These are phyloP conservation scores for Drosophila melanogaster DNA, from an alignment of 1,140 invertebrate species.

Conservation along the genomic window DNA sequence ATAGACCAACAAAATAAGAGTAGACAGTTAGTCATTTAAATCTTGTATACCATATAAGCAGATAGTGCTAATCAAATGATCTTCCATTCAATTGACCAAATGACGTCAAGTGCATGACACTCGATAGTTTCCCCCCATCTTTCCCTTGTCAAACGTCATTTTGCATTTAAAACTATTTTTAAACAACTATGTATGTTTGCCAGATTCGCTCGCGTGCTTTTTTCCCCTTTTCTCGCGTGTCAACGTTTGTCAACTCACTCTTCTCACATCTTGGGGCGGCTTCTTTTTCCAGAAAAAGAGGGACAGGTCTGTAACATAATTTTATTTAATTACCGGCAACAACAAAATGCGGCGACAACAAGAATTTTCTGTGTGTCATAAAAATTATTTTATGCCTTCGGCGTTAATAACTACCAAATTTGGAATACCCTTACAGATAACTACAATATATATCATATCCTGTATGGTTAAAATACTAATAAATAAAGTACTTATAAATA, in stretches of 20 bases:
- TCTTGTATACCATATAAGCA: not conserved
- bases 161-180: conserved; percentile 63
- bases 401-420: not conserved
- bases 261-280: conserved; percentile 8
- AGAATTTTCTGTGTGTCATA: conserved; percentile 72
- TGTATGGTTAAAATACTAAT: no score
- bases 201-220: conserved; percentile 39
- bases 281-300: conserved; percentile 23
- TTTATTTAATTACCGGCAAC: conserved; percentile 75
- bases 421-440: not conserved
- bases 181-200: conserved; percentile 34
- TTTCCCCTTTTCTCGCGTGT: conserved; percentile 52
- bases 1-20: no score
- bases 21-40: not conserved
- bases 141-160: conserved; percentile 22
- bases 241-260: conserved; percentile 59
- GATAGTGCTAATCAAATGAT: conserved; percentile 50
- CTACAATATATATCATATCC: no score
- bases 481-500: no score
- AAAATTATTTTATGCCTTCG: conserved; percentile 65
- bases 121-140: conserved; percentile 6
- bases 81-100: conserved; percentile 34
- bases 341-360: conserved; percentile 62
- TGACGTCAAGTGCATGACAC: conserved; percentile 42
- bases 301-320: conserved; percentile 64